Evolutionary conservation across 2,113 vertebrate species (phyloP).

Genomic region (Microcebus jonahi): DNA sequence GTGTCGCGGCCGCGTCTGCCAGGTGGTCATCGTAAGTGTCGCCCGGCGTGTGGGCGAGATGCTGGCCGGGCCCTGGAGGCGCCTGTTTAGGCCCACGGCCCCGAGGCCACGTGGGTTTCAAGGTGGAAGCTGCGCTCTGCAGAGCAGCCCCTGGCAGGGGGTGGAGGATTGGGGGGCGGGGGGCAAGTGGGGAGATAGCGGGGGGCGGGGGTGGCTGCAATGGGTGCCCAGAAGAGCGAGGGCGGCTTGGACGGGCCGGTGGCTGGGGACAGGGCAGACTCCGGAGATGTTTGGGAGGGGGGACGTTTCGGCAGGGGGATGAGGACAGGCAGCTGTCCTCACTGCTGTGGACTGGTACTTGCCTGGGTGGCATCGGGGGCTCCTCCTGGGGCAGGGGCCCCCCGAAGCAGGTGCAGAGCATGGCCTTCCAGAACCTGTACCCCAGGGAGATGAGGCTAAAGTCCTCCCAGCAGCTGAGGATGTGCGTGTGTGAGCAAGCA

Average conservation of each 20-base stretch:
- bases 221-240: background rate
- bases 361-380: background rate
- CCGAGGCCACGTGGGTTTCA: background rate
- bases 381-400: background rate
- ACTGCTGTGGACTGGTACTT: background rate
- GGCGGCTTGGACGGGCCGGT: accelerated
- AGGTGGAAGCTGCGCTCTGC: background rate
- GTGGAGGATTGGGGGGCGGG: accelerated
- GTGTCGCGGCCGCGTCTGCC: slow-evolving; percentile 94
- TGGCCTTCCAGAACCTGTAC: background rate
- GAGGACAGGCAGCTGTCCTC: background rate
- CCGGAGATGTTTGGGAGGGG: background rate
- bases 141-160: background rate
- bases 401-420: background rate
- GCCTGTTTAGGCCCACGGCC: background rate
- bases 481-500: background rate
- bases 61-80: background rate
- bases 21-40: slow-evolving; percentile 94
- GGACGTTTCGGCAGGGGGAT: background rate
- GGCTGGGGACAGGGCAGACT: background rate
- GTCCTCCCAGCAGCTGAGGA: too few relatives aligned
- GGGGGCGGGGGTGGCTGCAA: background rate
- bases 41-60: accelerated
- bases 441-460: background rate
- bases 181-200: background rate